Evolutionary conservation across 2,113 vertebrate genomes (phyloP).

Genomic region (Heptranchias perlo): DNA sequence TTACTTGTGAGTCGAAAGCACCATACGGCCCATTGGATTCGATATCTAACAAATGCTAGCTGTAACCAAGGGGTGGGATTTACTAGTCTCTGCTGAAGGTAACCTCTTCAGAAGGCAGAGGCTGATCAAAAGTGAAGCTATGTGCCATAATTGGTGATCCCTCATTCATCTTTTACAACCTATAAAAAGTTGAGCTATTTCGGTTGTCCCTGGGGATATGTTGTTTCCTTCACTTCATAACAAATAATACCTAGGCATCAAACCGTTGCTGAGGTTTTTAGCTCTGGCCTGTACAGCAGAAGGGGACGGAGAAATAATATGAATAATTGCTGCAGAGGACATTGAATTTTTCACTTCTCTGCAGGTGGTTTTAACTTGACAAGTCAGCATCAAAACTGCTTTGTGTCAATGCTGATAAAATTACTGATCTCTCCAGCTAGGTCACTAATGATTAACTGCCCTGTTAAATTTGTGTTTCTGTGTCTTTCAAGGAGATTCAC

Average conservation of each 20-base stretch:
- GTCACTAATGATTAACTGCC: slow-evolving; percentile 1
- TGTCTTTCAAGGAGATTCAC: background rate
- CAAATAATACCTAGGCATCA: background rate
- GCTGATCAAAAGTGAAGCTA: background rate
- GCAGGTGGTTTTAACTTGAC: background rate
- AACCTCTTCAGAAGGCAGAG: background rate
- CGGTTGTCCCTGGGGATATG: background rate
- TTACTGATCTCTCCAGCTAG: slow-evolving; percentile 6
- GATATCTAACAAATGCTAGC: background rate
- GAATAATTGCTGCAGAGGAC: background rate
- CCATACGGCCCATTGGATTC: background rate
- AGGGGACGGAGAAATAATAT: background rate
- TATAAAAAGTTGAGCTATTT: background rate
- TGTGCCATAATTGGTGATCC: background rate
- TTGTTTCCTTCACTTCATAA: background rate
- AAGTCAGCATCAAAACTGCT: background rate
- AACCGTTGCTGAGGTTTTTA: background rate
- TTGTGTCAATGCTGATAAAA: slow-evolving; percentile 3
- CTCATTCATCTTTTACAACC: background rate
- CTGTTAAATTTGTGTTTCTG: background rate
- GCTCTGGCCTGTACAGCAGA: background rate
- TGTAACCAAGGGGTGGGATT: background rate
- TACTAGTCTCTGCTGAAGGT: background rate
- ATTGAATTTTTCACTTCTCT: background rate
- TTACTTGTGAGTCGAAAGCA: background rate